These are phyloP conservation scores for Corvus cornix DNA, from an alignment of 2,113 vertebrate species.

Conservation along the genomic window DNA sequence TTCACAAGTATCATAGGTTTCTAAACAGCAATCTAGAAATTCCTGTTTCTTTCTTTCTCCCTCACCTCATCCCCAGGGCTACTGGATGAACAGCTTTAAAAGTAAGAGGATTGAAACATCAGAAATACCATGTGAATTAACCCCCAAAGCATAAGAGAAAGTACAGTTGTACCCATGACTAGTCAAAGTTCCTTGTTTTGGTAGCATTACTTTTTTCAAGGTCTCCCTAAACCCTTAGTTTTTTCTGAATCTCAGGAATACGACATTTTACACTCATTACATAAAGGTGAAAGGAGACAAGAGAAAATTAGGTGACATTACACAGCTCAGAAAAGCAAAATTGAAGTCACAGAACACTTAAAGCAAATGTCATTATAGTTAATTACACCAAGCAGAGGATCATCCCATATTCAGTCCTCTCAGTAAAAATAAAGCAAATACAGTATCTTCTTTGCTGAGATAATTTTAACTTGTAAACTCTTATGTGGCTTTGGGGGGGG, in stretches of 20 bases:
- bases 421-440: not conserved
- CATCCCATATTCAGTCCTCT: not conserved
- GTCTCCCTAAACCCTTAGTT: not conserved
- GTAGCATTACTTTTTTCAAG: not conserved
- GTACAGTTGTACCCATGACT: not conserved
- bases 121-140: not conserved
- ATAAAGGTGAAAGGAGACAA: not conserved
- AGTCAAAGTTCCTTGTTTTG: not conserved
- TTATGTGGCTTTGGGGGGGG: not conserved
- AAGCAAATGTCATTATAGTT: not conserved
- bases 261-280: not conserved
- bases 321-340: not conserved
- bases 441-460: not conserved
- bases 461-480: not conserved
- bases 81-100: not conserved
- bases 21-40: not conserved
- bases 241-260: not conserved
- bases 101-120: not conserved
- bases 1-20: not conserved
- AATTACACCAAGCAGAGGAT: not conserved
- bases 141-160: not conserved
- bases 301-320: not conserved
- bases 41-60: not conserved
- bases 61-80: not conserved
- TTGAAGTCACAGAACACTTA: not conserved